Base-by-base conservation (phyloP, 2,888 invertebrate genomes). In the Alentia gelatinosa region DNA sequence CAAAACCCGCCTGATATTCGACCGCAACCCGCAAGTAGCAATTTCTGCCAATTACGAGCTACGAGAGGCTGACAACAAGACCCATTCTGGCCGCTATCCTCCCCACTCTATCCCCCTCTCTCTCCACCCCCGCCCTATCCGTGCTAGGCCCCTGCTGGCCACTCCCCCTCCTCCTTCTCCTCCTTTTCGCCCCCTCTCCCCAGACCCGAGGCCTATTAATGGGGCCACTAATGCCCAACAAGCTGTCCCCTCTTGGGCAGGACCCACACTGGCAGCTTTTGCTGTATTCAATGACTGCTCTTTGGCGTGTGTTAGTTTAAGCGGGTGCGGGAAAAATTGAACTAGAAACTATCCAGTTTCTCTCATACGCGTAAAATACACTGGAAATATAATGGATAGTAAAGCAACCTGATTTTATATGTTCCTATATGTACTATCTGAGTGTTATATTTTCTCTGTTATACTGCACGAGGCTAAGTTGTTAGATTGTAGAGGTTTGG, bases 1-100 rank as follows among this genome's bases (percentile, higher is more conserved):
- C 42, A 86, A 86, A 86, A n/a, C n/a, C n/a, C 9, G 86, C 42
- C 86, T 86, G 86, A 86, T 86, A 86, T 86, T 86, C 86, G 86
- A 86, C 86, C 86, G 86, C 86, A 23, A 50, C 47, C 86, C 86
- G 86, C 86, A 86, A 86, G 86, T 86, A 86, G 86, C 86, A 86
- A 86, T 86, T 86, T 86, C 86, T 86, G 86, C 86, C 86, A 86
- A 86, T 86, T 86, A 86, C 86, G 30, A 47, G 19, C 30, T 86
- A 1, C 47, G 86, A 47, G 47, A 47, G 30, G 47, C 83, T 1
- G 26, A 7, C 3, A 86, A 40, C 26, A 40, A 1, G 39, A 19
- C 83, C 26, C 42, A n/a, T n/a, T n/a, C 42, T 39, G 39, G 39
- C 83, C 40, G 39, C 83, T n/a, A 23, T 39, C 23, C 42, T n/a